Conservation (phyloP, 2,797 vertebrate genomes). For the Gallinago solitaria region DNA sequence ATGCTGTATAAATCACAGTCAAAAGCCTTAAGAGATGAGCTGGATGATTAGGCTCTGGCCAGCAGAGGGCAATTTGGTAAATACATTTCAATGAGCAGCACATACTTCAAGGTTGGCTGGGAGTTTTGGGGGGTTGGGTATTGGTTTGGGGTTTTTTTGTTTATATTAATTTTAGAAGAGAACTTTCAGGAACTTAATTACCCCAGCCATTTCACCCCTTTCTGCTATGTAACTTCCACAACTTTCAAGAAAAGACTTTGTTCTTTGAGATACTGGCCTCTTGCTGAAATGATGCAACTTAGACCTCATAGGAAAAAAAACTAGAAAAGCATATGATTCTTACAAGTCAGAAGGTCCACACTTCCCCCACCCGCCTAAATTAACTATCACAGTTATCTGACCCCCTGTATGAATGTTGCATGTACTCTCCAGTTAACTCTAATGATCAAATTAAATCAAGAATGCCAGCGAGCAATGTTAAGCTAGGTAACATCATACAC, state of each 20-base stretch:
- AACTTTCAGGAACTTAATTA: background rate
- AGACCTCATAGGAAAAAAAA: accelerated
- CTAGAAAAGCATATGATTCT: background rate
- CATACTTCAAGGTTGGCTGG: background rate
- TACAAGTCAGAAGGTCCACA: background rate
- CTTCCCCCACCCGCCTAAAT: accelerated
- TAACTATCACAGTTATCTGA: background rate
- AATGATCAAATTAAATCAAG: background rate
- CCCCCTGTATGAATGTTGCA: background rate
- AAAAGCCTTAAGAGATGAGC: background rate
- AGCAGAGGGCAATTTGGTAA: background rate
- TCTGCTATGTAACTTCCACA: background rate
- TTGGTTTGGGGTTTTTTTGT: background rate
- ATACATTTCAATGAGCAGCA: background rate
- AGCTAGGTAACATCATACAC: background rate
- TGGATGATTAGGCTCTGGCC: background rate
- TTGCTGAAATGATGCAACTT: background rate
- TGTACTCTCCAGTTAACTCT: background rate
- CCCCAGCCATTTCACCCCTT: background rate
- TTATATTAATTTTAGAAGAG: background rate
- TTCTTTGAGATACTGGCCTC: background rate
- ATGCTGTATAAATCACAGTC: background rate
- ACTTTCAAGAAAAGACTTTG: background rate
- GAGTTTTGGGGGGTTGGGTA: background rate
- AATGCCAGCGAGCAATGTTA: background rate